Conservation (phyloP, 1,140 invertebrate genomes). For the Eupristina koningsbergeri region DNA sequence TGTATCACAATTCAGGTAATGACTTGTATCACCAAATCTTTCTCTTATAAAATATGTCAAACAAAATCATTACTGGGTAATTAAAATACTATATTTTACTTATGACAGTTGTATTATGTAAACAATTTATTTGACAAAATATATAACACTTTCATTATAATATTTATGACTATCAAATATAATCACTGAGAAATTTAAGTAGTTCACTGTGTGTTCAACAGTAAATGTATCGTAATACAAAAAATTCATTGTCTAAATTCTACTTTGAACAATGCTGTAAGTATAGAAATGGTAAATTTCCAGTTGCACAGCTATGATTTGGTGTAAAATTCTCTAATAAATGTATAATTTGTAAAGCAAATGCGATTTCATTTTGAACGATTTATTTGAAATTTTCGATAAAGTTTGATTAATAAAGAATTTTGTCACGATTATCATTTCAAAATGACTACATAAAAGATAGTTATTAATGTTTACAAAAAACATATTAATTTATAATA, state of each 20-base stretch:
- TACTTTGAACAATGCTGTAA: constrained; percentile 9
- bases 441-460: no score
- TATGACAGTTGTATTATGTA: neutral
- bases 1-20: no score
- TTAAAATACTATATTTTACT: constrained; percentile 31
- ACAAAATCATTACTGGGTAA: constrained; percentile 17
- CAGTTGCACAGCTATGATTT: constrained; percentile 38
- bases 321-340: constrained; percentile 30
- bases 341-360: constrained; percentile 35
- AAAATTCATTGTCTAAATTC: constrained; percentile 18
- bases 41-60: constrained; percentile 31
- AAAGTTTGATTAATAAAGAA: no score
- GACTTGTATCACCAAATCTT: no score
- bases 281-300: constrained; percentile 41
- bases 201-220: neutral
- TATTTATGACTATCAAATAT: neutral
- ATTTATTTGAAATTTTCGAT: no score
- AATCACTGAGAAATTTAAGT: neutral
- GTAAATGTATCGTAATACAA: constrained; percentile 39
- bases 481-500: no score
- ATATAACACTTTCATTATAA: neutral
- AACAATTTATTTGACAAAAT: neutral
- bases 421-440: no score
- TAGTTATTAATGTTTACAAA: no score
- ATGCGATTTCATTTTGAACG: neutral